Evolutionary conservation across 2,888 invertebrate genomes (phyloP), one percentile per base, ranked within the genome.

Genomic region (Chrysopilus asiliformis): DNA sequence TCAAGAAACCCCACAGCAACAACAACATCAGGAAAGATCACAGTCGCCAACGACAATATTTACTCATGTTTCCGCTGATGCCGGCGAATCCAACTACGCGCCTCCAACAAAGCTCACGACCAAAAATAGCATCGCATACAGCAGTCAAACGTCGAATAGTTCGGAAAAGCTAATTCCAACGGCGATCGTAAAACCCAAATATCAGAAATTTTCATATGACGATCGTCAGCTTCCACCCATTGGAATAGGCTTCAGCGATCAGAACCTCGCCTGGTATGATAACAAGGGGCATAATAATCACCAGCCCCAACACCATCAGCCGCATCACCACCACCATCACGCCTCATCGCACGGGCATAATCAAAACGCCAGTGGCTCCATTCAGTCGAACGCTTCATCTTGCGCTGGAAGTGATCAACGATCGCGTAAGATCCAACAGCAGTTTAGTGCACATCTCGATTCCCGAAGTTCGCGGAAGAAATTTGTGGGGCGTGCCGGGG

Each of bases 211-310:
- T 26, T 55, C 58, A 34, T 56, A 53, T 40, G 60, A 60, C 40
- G 60, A 60, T 27, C 54, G 59, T 15, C 57, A 58, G 43, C 41
- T 60, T 36, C 57, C 59, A 30, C 53, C 56, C 4, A 51, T 58
- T 29, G 56, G 53, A 20, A 56, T 38, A 8, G 37, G 34, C 13
- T 40, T 33, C 17, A 36, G 36, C 13, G 40, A 43, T 37, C 38
- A 32, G 6, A 32, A 26, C 14, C 39, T 34, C 26, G 25, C 41
- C 13, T 41, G 39, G 37, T 38, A 34, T 28, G 38, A 37, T n/a
- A 33, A 38, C 10, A 32, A 20, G 32, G 15, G 22, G 10, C 2
- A 15, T 22, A 8, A 10, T 19, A 5, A 19, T 16, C 13, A 27
- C 4, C 2, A 27, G 12, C 12, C 12, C 29, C n/a, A 34, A 16